Evolutionary conservation across 2,888 invertebrate genomes (phyloP), one percentile per base, ranked within the genome.

Genomic region (Anoplius nigerrimus): DNA sequence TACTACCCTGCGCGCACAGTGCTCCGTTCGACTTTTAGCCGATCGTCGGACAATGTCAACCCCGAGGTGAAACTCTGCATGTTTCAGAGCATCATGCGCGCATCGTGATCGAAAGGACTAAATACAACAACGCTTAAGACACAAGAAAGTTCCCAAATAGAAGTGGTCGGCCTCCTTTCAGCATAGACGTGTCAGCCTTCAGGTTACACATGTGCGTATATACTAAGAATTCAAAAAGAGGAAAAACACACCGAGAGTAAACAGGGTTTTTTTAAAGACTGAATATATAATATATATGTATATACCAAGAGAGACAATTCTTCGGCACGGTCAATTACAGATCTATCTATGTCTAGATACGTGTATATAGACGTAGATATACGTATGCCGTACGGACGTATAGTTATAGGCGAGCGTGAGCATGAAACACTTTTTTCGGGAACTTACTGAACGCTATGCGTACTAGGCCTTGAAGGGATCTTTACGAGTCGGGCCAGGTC

Each of bases 401-500:
- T 48, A 18, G 16, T 11, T 48, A 20, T 48, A 20, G 18, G 48
- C 46, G 62, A 64, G 67, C 55, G 63, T 57, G 74, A 59, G 59
- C 68, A 66, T 74, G 68, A 58, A 48, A 48, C 65, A 71, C 58
- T 66, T 58, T 74, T 62, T 34, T 34, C 24, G 79, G 75, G 76
- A 80, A 87, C 88, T 88, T 88, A 88, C 88, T 88, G 86, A 86
- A 85, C 72, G 79, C 82, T 83, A 84, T 78, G 85, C 81, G 87
- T 84, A 80, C 83, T 87, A 87, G 86, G 85, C 86, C 84, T 84
- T 78, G 87, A 80, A 83, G 86, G 80, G 74, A 85, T 87, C 81
- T 87, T 87, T 84, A 85, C 79, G 80, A 87, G 87, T 84, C 84
- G 86, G 76, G 84, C 83, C 85, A 88, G 87, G 86, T 91, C 91